Base-by-base conservation (phyloP, 2,888 invertebrate species). In the Nemoura dubitans region DNA sequence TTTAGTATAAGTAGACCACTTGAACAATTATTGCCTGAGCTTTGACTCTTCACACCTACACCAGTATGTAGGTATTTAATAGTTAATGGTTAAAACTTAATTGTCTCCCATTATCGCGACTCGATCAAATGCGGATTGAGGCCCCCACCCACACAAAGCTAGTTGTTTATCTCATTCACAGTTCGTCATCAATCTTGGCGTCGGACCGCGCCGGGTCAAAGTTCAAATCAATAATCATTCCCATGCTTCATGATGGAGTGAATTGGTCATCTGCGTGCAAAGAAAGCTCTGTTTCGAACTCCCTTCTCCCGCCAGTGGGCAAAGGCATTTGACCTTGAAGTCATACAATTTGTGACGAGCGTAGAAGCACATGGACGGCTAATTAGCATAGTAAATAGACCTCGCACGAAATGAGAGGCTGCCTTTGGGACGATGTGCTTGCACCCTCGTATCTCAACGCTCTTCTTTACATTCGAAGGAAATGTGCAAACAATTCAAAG, bases 171-270 rank as follows among this genome's bases (percentile, higher is more conserved):
- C 59, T 59, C 21, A 3, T 59, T 21, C 59, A 14, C 1, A 10
- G 59, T 59, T 59, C 59, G 59, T 59, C 59, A 59, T 59, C 59
- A 59, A 59, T 59, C 59, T 59, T 21, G 3, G n/a, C n/a, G n/a
- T 10, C 21, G 59, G 21, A 14, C 14, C 59, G 21, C 2, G n/a
- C n/a, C n/a, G 59, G 59, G 59, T 59, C 59, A 59, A 59, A 59
- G 59, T 59, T 59, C 59, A 59, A 59, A 59, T 59, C 59, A 59
- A 59, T 59, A 59, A 59, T 59, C 59, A 59, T 59, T 59, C 59
- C 59, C 2, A 2, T 59, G 59, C 14, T 3, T 36, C 59, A 3
- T 36, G 36, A 36, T 21, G 59, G 59, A 59, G 59, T 21, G 16
- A 59, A 59, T 59, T 59, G 21, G 14, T 59, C 10, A 59, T 59